Evolutionary conservation across 2,888 invertebrate species (phyloP).

Genomic region (Lycophotia porphyrea): DNA sequence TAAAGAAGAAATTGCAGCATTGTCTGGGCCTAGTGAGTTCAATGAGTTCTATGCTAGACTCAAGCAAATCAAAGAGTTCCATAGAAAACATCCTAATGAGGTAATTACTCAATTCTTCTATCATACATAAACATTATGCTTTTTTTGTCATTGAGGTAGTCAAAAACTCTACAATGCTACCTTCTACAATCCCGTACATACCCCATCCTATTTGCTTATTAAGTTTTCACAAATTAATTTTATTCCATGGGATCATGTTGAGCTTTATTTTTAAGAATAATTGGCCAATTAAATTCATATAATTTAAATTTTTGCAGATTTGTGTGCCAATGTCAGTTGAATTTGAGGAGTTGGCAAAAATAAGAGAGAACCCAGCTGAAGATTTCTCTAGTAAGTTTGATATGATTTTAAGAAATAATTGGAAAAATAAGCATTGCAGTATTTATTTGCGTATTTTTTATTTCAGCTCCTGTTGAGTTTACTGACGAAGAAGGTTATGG

Average conservation of each 20-base stretch:
- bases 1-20: slow-evolving; percentile 97
- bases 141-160: background rate
- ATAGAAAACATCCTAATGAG: slow-evolving; percentile 98
- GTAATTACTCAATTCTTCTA: slow-evolving; percentile 80
- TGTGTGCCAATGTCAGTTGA: slow-evolving; percentile 99
- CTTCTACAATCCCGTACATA: background rate
- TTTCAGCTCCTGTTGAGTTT: slow-evolving; percentile 96
- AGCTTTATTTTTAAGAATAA: background rate
- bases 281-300: background rate
- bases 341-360: slow-evolving; percentile 97
- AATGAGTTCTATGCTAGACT: slow-evolving; percentile 98
- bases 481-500: slow-evolving; percentile 99
- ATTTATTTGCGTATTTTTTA: background rate
- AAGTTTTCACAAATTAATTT: background rate
- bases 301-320: slow-evolving; percentile 88
- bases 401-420: background rate
- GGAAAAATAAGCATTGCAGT: background rate
- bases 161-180: background rate
- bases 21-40: slow-evolving; percentile 99
- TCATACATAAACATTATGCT: background rate
- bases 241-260: background rate
- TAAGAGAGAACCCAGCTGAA: slow-evolving; percentile 97
- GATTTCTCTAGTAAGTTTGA: slow-evolving; percentile 92
- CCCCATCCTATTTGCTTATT: background rate
- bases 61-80: slow-evolving; percentile 98